Evolutionary conservation across 2,888 invertebrate species (phyloP), one percentile per base, ranked within the genome.

Genomic region (Eurois occulta): DNA sequence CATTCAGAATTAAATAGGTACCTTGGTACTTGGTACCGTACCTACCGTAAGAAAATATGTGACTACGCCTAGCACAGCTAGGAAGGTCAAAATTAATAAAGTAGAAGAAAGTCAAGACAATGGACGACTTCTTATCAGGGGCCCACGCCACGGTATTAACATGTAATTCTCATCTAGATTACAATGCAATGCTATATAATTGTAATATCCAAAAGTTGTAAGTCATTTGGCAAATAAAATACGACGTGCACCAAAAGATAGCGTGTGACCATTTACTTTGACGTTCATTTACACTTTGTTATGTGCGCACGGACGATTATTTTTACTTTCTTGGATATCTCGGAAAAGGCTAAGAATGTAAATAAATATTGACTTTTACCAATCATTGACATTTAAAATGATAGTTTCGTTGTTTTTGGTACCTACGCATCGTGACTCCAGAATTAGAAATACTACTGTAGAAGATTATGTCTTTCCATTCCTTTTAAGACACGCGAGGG

Each of bases 251-350:
- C 32, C 52, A 13, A 48, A 60, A 62, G 70, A 62, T 62, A 66
- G 67, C 65, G 73, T 55, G 80, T 67, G 72, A 58, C 60, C 48
- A 55, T 75, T 72, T 79, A 83, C 69, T 82, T 82, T 83, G 69
- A 79, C 72, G 75, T 75, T 69, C 52, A 72, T 83, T 75, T 72
- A 72, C 68, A 55, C 73, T 68, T 64, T 71, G 67, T 65, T 83
- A 73, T 28, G 64, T 80, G 58, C 73, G 48, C 72, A 67, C n/a
- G 58, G 38, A 11, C 41, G 46, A 78, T 74, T 79, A 58, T 58
- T 64, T n/a, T 64, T n/a, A 78, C 82, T 82, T 83, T 83, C 79
- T 32, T 58, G 38, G 68, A 79, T 72, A 72, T 52, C n/a, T n/a
- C n/a, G 32, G 55, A 79, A 82, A 74, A 73, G 46, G 3, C 64